phyloP scores from a whole-genome alignment of 2,113 vertebrate species.

The Silurus glanis region DNA sequence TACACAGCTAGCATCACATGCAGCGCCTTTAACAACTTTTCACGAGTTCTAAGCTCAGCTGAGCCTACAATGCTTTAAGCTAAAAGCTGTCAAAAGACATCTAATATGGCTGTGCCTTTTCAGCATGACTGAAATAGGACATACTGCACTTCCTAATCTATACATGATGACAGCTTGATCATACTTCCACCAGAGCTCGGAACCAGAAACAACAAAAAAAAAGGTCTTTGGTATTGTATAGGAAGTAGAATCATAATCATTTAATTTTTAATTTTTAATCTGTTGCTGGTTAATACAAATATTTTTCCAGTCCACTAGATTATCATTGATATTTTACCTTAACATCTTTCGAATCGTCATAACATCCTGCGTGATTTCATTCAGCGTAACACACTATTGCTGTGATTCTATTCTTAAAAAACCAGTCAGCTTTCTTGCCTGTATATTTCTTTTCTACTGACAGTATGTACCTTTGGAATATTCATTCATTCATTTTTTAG shows the following conservation, averaged over 20 bases:
- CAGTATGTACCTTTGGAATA: not conserved
- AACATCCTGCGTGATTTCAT: not conserved
- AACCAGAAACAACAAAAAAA: not conserved
- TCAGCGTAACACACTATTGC: not conserved
- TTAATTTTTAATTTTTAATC: not conserved
- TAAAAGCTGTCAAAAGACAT: not conserved
- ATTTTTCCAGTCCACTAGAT: not conserved
- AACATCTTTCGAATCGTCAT: not conserved
- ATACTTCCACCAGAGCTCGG: not conserved
- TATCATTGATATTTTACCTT: not conserved
- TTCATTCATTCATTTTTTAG: not conserved
- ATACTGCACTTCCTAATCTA: not conserved
- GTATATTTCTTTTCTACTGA: not conserved
- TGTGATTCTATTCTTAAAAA: not conserved
- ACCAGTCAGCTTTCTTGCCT: too few species aligned
- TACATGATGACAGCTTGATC: not conserved
- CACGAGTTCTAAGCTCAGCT: not conserved
- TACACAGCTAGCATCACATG: not conserved
- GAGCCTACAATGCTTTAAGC: slow-evolving; percentile 6
- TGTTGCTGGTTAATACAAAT: not conserved
- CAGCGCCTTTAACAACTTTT: not conserved
- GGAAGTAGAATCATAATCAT: not conserved
- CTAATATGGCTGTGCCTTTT: slow-evolving; percentile 7
- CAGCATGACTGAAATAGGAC: slow-evolving; percentile 5
- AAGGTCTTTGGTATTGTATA: not conserved